Evolutionary conservation across 1,140 invertebrate genomes (phyloP).

Genomic region (Artemia franciscana): DNA sequence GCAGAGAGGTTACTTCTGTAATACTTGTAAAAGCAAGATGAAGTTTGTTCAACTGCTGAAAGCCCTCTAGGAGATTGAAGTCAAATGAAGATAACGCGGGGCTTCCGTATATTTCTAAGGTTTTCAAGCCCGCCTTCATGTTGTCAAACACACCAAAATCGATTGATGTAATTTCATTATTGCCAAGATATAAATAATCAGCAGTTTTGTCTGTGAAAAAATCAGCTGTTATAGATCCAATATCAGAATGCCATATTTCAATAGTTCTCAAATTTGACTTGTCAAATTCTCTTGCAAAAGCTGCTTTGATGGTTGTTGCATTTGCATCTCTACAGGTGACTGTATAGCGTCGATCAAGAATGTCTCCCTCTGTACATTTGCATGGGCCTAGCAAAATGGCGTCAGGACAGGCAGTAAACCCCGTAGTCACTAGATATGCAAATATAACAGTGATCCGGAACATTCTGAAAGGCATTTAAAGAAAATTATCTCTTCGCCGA

Average conservation of each 20-base stretch:
- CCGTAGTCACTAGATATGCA: too few species aligned
- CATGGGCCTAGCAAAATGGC: neutral
- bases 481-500: too few species aligned
- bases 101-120: neutral
- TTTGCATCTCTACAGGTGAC: neutral
- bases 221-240: neutral
- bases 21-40: neutral
- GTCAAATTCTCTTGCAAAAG: neutral
- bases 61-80: neutral
- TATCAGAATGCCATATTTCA: neutral
- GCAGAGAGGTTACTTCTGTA: neutral
- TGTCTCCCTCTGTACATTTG: neutral
- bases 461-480: too few species aligned
- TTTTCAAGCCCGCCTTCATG: neutral
- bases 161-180: neutral
- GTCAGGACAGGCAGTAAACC: too few species aligned
- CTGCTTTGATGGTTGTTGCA: neutral
- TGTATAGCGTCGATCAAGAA: neutral
- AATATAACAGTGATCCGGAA: too few species aligned
- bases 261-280: neutral
- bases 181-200: neutral
- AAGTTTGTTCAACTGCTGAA: neutral
- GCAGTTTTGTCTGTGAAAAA: neutral
- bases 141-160: neutral
- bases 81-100: neutral